These are phyloP conservation scores for Pterophyllum scalare DNA, from an alignment of 2,113 vertebrate species.

Conservation along the genomic window DNA sequence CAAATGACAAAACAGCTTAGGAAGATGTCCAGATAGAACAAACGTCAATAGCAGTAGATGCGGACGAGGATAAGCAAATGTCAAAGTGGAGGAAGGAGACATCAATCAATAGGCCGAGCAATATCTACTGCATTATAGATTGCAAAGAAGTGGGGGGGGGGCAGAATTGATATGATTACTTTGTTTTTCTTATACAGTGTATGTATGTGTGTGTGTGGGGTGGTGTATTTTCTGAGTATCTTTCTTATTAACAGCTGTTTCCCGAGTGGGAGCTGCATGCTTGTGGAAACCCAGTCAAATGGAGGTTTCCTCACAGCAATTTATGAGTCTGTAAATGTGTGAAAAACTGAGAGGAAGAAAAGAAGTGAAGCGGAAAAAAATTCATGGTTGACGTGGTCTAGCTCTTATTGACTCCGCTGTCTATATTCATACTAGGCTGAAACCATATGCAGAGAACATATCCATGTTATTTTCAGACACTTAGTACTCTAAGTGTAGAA, in stretches of 20 bases:
- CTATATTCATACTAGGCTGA: conserved; percentile 3
- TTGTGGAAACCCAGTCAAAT: conserved; percentile 19
- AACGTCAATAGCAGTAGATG: conserved; percentile 76
- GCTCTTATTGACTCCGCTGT: neutral
- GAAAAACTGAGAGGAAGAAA: conserved; percentile 17
- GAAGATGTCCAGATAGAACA: conserved; percentile 76
- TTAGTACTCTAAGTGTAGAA: conserved; percentile 22
- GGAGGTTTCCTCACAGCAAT: conserved; percentile 43
- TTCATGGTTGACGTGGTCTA: neutral
- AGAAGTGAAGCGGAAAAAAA: conserved; percentile 20
- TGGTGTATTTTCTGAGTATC: neutral
- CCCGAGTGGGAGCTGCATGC: conserved; percentile 12
- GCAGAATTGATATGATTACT: conserved; percentile 5
- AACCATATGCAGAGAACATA: neutral
- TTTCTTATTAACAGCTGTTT: conserved; percentile 45
- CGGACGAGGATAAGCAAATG: conserved; percentile 77
- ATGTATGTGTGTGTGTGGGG: neutral
- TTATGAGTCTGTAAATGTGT: conserved; percentile 41
- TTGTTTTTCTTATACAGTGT: conserved; percentile 24
- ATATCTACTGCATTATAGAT: conserved; percentile 71
- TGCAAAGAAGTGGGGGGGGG: conserved; percentile 6
- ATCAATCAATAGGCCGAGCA: conserved; percentile 74
- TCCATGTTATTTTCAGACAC: conserved; percentile 18
- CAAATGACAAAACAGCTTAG: conserved; percentile 81
- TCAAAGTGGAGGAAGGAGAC: conserved; percentile 74